Evolutionary conservation across 2,797 vertebrate species (phyloP).

Genomic region (Staurois parvus): DNA sequence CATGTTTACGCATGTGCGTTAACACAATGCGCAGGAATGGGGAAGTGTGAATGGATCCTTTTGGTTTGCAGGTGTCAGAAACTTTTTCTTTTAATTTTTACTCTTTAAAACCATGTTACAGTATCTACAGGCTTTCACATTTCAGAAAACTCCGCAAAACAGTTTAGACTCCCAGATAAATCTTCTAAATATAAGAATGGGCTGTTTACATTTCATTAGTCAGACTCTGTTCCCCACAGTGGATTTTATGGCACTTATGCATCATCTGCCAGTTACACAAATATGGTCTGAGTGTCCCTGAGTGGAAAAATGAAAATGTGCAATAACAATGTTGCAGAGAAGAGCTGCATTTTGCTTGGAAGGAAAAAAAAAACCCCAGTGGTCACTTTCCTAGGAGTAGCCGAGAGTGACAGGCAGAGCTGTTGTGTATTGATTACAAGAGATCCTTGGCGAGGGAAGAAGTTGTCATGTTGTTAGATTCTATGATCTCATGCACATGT

Average conservation of each 20-base stretch:
- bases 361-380: background rate
- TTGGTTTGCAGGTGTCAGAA: too few relatives aligned
- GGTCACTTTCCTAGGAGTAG: background rate
- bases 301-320: constrained; percentile 4
- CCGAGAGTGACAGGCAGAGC: constrained; percentile 45
- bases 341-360: constrained; percentile 3
- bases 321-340: constrained; percentile 7
- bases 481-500: constrained; percentile 49
- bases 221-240: background rate
- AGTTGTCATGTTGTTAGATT: constrained; percentile 19
- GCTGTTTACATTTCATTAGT: constrained; percentile 9
- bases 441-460: constrained; percentile 34
- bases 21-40: too few relatives aligned
- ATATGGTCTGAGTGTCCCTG: constrained; percentile 5
- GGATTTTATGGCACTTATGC: constrained; percentile 4
- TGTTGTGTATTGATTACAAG: constrained; percentile 48
- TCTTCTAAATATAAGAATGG: constrained; percentile 6
- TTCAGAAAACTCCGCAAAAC: background rate
- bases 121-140: background rate
- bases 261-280: constrained; percentile 23
- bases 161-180: background rate
- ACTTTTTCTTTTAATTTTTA: too few relatives aligned
- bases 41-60: too few relatives aligned
- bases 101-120: too few relatives aligned
- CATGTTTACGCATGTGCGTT: too few relatives aligned